Conservation (phyloP, 1,140 invertebrate genomes). For the Eubasilissa regina region DNA sequence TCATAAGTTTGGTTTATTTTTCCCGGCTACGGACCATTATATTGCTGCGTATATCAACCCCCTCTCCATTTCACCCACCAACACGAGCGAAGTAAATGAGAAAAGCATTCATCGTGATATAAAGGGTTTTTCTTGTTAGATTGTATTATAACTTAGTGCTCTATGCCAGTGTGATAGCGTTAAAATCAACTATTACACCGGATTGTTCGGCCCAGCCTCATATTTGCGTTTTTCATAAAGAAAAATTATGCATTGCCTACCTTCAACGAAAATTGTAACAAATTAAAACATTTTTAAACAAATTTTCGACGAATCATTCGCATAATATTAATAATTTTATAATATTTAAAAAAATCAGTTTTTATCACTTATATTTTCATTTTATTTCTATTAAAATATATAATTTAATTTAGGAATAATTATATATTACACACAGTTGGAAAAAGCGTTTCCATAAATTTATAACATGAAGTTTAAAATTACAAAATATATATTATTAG, state of each 20-base stretch:
- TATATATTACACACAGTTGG: too few relatives aligned
- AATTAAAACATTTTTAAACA: too few relatives aligned
- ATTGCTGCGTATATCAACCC: constrained; percentile 59
- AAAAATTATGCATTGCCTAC: constrained; percentile 12
- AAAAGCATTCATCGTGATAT: constrained; percentile 60
- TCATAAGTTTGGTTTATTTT: constrained; percentile 61
- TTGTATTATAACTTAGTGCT: constrained; percentile 57
- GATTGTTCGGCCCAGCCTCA: neutral
- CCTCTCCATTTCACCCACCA: constrained; percentile 41
- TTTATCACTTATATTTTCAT: too few relatives aligned
- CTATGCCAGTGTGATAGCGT: constrained; percentile 39
- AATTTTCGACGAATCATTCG: too few relatives aligned
- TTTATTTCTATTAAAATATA: too few relatives aligned
- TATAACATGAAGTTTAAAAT: too few relatives aligned
- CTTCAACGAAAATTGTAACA: too few relatives aligned
- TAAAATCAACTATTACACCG: constrained; percentile 36
- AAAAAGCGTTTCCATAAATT: too few relatives aligned
- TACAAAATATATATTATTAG: too few relatives aligned
- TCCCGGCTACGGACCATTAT: constrained; percentile 59
- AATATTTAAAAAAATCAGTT: too few relatives aligned
- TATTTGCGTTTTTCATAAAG: constrained; percentile 12
- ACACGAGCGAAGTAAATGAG: constrained; percentile 58
- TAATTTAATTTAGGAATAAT: too few relatives aligned
- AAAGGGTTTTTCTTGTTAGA: constrained; percentile 61
- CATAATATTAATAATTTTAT: too few relatives aligned